phyloP scores from a whole-genome alignment of 2,888 invertebrate genomes.

The Periphyllus acericola region DNA sequence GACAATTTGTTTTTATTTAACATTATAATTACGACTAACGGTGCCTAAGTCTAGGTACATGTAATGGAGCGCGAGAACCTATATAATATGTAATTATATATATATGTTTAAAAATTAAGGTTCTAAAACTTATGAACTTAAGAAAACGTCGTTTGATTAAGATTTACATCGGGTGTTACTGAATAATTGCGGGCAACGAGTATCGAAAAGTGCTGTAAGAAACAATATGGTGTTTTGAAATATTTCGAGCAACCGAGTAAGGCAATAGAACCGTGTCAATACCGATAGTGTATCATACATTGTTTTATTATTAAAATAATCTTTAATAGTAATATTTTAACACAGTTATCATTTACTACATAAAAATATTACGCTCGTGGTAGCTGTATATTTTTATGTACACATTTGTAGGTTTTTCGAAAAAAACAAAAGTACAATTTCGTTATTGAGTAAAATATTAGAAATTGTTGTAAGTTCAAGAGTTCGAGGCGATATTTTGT shows the following conservation, averaged over 20 bases:
- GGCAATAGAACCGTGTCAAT: neutral
- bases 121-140: neutral
- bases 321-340: no score
- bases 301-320: no score
- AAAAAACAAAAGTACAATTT: no score
- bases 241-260: neutral
- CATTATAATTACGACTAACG: constrained; percentile 19
- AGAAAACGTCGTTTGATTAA: neutral
- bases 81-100: neutral
- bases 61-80: constrained; percentile 27
- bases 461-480: no score
- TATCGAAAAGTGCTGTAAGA: neutral
- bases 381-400: no score
- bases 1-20: neutral
- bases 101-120: neutral
- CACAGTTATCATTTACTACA: no score
- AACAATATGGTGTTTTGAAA: neutral
- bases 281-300: neutral
- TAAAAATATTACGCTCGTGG: no score
- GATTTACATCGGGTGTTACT: neutral
- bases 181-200: neutral
- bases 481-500: no score
- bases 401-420: no score
- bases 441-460: no score
- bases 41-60: constrained; percentile 20